These are phyloP conservation scores for Tetramorium parvispinum DNA, from an alignment of 1,140 invertebrate species.

Conservation along the genomic window DNA sequence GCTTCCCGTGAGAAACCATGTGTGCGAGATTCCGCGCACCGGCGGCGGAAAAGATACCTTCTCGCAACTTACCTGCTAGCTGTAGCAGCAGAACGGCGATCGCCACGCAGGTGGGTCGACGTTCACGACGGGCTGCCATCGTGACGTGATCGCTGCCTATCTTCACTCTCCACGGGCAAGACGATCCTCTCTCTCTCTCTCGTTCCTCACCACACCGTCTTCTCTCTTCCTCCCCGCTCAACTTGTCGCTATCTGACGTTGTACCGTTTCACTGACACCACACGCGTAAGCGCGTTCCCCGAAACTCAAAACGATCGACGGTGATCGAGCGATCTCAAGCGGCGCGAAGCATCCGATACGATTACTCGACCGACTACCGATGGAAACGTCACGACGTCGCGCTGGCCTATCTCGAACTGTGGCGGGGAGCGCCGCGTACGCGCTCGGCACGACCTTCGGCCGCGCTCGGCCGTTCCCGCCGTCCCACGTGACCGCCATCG, in stretches of 20 bases:
- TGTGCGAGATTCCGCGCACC: conserved; percentile 11
- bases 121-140: conserved; percentile 78
- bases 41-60: neutral
- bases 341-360: conserved; percentile 66
- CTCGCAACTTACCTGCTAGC: conserved; percentile 78
- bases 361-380: conserved; percentile 55
- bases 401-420: conserved; percentile 84
- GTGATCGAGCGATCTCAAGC: conserved; percentile 46
- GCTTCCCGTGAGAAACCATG: conserved; percentile 58
- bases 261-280: conserved; percentile 65
- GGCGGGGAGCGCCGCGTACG: conserved; percentile 77
- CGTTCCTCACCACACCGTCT: conserved; percentile 9
- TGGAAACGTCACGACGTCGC: conserved; percentile 79
- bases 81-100: conserved; percentile 74
- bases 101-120: conserved; percentile 63
- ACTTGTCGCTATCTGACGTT: neutral
- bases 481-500: conserved; percentile 69
- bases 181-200: conserved; percentile 11
- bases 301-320: neutral
- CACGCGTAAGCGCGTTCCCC: conserved; percentile 50
- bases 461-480: conserved; percentile 64
- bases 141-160: conserved; percentile 59
- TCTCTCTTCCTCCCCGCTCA: neutral
- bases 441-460: conserved; percentile 77
- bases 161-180: conserved; percentile 44